phyloP scores from a whole-genome alignment of 2,797 vertebrate species.

The Thalassophryne amazonica region DNA sequence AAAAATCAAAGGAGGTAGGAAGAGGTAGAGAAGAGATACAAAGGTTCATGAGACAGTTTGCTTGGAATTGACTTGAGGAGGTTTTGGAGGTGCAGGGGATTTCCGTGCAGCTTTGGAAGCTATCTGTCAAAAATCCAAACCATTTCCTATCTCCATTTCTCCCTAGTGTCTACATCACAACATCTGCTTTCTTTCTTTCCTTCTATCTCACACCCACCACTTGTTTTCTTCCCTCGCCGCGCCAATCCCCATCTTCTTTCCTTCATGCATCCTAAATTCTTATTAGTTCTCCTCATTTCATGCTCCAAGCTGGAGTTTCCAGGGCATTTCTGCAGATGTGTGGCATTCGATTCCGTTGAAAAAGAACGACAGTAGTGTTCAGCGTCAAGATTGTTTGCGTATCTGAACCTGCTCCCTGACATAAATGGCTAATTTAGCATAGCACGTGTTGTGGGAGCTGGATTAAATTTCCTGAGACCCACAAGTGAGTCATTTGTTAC shows the following conservation, averaged over 20 bases:
- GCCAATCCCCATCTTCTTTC: constrained; percentile 15
- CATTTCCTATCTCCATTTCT: constrained; percentile 67
- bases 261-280: background rate
- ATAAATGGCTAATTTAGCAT: constrained; percentile 9
- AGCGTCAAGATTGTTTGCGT: background rate
- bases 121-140: constrained; percentile 76
- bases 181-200: constrained; percentile 61
- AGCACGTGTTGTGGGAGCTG: constrained; percentile 4
- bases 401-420: constrained; percentile 23
- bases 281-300: background rate
- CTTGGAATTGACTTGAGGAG: constrained; percentile 27
- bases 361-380: background rate
- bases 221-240: background rate
- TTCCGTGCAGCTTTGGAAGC: constrained; percentile 61
- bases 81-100: constrained; percentile 63
- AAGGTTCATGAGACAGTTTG: constrained; percentile 32
- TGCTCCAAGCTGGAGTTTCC: background rate
- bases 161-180: constrained; percentile 35
- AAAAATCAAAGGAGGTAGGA: constrained; percentile 2
- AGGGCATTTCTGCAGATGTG: background rate
- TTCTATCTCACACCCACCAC: constrained; percentile 2
- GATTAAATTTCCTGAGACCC: constrained; percentile 22
- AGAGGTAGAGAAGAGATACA: background rate
- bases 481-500: constrained; percentile 31
- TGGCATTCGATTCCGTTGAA: background rate